Evolutionary conservation across 2,888 invertebrate species (phyloP).

Genomic region (Byasa hedistus): DNA sequence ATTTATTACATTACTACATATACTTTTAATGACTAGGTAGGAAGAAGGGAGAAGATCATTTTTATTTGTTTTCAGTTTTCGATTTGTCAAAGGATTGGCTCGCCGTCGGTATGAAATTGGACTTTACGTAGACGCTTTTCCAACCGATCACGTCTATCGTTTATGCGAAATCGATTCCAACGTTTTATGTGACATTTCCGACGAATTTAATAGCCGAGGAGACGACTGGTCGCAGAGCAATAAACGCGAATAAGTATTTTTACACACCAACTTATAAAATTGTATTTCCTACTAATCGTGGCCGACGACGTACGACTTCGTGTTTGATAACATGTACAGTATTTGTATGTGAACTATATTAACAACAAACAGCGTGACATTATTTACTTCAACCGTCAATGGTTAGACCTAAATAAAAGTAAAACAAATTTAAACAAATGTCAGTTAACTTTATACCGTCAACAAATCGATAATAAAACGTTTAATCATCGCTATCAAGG

Average conservation of each 20-base stretch:
- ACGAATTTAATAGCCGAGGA: constrained; percentile 72
- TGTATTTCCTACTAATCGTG: constrained; percentile 49
- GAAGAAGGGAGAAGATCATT: constrained; percentile 7
- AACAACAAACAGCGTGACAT: too few species aligned
- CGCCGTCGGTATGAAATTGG: constrained; percentile 59
- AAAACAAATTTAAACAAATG: too few species aligned
- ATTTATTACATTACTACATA: neutral
- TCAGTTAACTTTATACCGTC: too few species aligned
- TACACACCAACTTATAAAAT: constrained; percentile 71
- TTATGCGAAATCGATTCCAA: constrained; percentile 77
- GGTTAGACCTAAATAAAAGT: too few species aligned
- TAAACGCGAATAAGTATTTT: constrained; percentile 75
- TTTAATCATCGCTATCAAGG: too few species aligned
- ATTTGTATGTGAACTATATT: too few species aligned
- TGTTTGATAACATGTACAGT: constrained; percentile 3
- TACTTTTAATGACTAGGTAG: neutral
- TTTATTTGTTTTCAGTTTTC: constrained; percentile 22
- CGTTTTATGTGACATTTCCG: constrained; percentile 76
- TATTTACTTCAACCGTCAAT: too few species aligned
- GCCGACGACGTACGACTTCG: neutral
- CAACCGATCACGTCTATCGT: constrained; percentile 72
- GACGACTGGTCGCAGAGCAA: constrained; percentile 73
- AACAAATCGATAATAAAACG: too few species aligned
- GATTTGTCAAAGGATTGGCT: constrained; percentile 43
- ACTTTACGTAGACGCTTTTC: constrained; percentile 52